Evolutionary conservation across 2,888 invertebrate species (phyloP), one percentile per base, ranked within the genome.

Genomic region (Noctuana brunneofusca): DNA sequence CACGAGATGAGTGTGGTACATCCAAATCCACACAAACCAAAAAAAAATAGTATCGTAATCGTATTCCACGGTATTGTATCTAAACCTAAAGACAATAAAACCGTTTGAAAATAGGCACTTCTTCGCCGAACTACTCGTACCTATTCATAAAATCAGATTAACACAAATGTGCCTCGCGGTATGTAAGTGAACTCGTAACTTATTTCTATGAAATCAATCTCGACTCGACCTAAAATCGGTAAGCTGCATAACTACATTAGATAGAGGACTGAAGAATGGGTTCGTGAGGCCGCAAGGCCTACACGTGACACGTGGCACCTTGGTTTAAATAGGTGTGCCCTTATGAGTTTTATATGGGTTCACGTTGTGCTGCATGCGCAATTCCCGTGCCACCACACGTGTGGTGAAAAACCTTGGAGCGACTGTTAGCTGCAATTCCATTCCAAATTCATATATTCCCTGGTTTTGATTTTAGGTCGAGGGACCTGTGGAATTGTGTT

Each of bases 371-470:
- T 54, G 64, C 73, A 75, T 70, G 70, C 64, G 66, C 54, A 55
- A 53, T 30, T 63, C 66, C 68, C 75, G 76, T 76, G 75, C 46
- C 60, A 2, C 9, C 59, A 55, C 83, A 81, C 81, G 84, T 83
- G 85, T 72, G 48, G 6, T 24, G 43, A 52, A 38, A 62, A 75
- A 75, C 83, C 86, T 82, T 80, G 79, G 66, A 67, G 60, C 63
- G 65, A 57, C 70, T 70, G 68, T 70, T 72, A 62, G 59, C 68
- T 68, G 66, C 66, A 66, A 53, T 68, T 68, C 64, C 63, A 72
- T 73, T 75, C 67, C 57, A 65, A 58, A 83, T 84, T 83, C 75
- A 86, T 87, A 22, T 79, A 84, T 85, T 79, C 76, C 66, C 63
- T 46, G 58, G 48, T 65, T 75, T 71, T 72, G 73, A 81, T 82